Conservation (phyloP, 2,797 vertebrate genomes). For the Smutsia temminckii region DNA sequence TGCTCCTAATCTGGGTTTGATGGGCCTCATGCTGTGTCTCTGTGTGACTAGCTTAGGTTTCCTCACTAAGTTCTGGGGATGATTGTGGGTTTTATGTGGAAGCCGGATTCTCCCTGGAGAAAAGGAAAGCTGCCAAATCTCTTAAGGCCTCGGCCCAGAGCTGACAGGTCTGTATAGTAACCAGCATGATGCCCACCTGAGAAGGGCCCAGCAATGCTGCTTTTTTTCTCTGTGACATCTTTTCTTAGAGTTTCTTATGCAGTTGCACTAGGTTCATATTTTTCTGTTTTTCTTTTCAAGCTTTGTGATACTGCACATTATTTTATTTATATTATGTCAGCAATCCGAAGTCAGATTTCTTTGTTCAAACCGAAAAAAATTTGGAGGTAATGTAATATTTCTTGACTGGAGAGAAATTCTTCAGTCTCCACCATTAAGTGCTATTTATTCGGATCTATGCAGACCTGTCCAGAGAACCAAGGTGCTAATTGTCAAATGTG, state of each 20-base stretch:
- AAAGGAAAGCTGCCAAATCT: background rate
- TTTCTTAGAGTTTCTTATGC: background rate
- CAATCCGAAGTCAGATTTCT: background rate
- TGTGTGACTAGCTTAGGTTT: background rate
- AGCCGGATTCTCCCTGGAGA: background rate
- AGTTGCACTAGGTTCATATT: background rate
- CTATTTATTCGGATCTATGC: background rate
- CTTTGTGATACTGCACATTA: background rate
- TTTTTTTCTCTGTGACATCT: background rate
- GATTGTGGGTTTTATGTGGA: background rate
- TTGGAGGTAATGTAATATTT: background rate
- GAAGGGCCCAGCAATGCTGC: background rate
- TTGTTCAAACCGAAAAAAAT: background rate
- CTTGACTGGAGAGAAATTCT: background rate
- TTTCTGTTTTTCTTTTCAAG: background rate
- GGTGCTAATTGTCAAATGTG: rapidly evolving
- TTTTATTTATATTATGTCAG: background rate
- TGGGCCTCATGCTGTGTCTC: no score
- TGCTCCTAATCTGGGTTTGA: background rate
- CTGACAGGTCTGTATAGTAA: background rate
- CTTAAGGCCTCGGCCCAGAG: background rate
- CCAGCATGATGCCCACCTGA: no score
- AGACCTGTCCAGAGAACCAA: background rate
- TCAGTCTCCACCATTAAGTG: background rate
- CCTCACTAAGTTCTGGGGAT: background rate